phyloP scores from a whole-genome alignment of 2,797 vertebrate species.

The Tiaroga cobitis region DNA sequence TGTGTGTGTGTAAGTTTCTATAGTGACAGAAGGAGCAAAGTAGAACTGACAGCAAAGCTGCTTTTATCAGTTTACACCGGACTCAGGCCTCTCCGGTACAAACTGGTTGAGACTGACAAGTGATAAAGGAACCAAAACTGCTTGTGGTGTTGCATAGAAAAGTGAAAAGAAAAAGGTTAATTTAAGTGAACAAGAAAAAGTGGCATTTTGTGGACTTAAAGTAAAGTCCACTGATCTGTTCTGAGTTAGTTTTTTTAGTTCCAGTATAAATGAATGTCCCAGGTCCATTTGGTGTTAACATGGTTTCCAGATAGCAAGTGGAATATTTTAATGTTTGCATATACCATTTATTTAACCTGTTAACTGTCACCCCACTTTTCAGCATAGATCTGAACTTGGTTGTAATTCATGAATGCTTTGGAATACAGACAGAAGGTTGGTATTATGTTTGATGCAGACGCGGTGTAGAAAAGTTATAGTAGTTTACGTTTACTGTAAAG shows the following conservation, averaged over 20 bases:
- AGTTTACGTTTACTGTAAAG: not conserved
- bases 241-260: not conserved
- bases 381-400: not conserved
- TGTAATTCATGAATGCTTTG: too few species aligned
- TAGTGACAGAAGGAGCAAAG: slow-evolving; percentile 57
- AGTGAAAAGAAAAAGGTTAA: not conserved
- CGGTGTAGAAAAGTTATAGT: not conserved
- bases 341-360: not conserved
- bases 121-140: slow-evolving; percentile 71
- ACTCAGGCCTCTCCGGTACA: slow-evolving; percentile 64
- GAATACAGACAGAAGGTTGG: too few species aligned
- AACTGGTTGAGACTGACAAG: slow-evolving; percentile 69
- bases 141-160: slow-evolving; percentile 52
- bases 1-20: slow-evolving; percentile 40
- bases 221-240: not conserved
- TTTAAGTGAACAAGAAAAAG: slow-evolving; percentile 4
- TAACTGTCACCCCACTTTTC: not conserved
- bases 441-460: too few species aligned
- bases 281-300: not conserved
- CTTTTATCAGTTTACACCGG: slow-evolving; percentile 36
- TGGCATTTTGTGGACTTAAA: not conserved
- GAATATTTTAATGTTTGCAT: not conserved
- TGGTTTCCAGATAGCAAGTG: not conserved
- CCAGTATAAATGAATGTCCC: not conserved
- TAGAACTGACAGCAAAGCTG: slow-evolving; percentile 34